Evolutionary conservation across 2,888 invertebrate genomes (phyloP).

Genomic region (Aelia acuminata): DNA sequence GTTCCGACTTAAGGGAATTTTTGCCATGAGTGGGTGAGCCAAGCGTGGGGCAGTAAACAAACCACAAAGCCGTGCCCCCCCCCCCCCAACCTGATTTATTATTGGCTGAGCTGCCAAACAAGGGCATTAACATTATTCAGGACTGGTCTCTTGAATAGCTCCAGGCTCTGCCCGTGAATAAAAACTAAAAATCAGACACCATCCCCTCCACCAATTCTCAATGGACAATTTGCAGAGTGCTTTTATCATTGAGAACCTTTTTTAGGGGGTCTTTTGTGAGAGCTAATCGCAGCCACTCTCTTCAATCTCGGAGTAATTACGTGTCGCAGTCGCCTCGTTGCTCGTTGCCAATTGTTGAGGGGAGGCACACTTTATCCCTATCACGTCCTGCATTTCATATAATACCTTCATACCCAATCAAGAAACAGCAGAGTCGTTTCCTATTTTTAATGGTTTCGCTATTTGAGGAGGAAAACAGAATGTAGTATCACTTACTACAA

Average conservation of each 20-base stretch:
- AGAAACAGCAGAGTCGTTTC: too few relatives aligned
- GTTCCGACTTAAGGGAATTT: conserved; percentile 49
- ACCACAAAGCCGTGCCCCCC: conserved; percentile 59
- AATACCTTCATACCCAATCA: too few relatives aligned
- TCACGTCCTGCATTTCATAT: neutral
- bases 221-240: conserved; percentile 51
- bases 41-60: conserved; percentile 61
- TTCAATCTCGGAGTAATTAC: conserved; percentile 40
- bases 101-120: conserved; percentile 64
- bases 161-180: conserved; percentile 48
- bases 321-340: neutral
- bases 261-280: conserved; percentile 1
- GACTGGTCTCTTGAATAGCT: conserved; percentile 55
- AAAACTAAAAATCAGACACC: conserved; percentile 57
- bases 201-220: conserved; percentile 4
- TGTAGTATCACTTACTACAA: too few relatives aligned
- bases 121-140: conserved; percentile 64
- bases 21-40: conserved; percentile 52
- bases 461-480: too few relatives aligned
- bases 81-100: conserved; percentile 62
- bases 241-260: conserved; percentile 37
- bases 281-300: conserved; percentile 24
- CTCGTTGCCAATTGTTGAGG: neutral
- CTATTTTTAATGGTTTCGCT: too few relatives aligned
- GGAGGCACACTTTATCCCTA: neutral